Conservation (phyloP, 2,113 vertebrate genomes). For the Notarius quadriscutis region DNA sequence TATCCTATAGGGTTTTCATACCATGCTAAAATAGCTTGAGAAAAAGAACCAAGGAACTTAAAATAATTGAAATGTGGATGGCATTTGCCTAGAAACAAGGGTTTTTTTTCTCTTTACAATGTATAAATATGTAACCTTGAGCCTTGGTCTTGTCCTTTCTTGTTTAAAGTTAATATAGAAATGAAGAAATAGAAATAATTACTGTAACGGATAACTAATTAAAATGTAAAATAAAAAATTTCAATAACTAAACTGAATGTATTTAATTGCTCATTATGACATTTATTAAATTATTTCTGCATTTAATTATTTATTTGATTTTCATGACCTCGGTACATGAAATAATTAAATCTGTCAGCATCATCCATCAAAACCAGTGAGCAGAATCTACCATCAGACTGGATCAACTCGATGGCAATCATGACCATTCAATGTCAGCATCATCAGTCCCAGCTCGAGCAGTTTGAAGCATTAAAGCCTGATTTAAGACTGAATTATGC, state of each 20-base stretch:
- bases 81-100: too few species aligned
- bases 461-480: not conserved
- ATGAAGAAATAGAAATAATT: not conserved
- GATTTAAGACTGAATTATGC: not conserved
- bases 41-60: too few species aligned
- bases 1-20: too few species aligned
- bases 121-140: not conserved
- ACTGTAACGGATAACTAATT: not conserved
- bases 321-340: not conserved
- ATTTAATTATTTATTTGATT: constrained; percentile 2
- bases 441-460: not conserved
- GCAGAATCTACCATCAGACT: constrained; percentile 8
- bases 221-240: not conserved
- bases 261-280: constrained; percentile 13
- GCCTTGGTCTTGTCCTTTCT: not conserved
- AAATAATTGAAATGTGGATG: too few species aligned
- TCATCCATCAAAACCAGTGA: constrained; percentile 27
- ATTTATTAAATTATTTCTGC: constrained; percentile 6
- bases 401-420: not conserved
- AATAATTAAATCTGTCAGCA: constrained; percentile 30
- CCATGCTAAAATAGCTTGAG: too few species aligned
- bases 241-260: not conserved
- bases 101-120: not conserved
- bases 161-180: not conserved
- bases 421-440: not conserved